A percentile compares a stretch with the other conserved stretches of the same genome.
These are phyloP conservation scores for Cataglyphis hispanica DNA, from an alignment of 1,140 invertebrate genomes.

Conservation along the genomic window DNA sequence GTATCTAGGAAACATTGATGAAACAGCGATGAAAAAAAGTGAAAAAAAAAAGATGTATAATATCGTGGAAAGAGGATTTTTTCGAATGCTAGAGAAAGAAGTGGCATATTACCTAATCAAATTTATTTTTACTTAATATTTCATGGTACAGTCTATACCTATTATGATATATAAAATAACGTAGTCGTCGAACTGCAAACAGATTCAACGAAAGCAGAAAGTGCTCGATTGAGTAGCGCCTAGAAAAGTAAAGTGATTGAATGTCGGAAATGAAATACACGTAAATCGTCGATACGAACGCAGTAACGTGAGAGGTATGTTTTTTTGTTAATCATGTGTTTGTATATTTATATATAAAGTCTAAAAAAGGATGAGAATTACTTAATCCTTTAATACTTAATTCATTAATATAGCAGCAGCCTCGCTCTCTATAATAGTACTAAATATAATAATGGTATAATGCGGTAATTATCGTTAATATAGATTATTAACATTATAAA, in stretches of 20 bases:
- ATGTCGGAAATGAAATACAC: conserved; percentile 20
- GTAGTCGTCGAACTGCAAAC: conserved; percentile 84
- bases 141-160: conserved; percentile 87
- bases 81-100: background rate
- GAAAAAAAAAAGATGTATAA: background rate
- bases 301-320: conserved; percentile 78
- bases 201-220: conserved; percentile 78
- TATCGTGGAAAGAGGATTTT: background rate
- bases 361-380: conserved; percentile 81
- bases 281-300: conserved; percentile 49
- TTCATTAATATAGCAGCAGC: conserved; percentile 83
- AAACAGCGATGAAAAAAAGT: background rate
- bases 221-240: conserved; percentile 77
- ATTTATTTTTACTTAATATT: conserved; percentile 87
- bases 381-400: conserved; percentile 82
- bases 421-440: conserved; percentile 84
- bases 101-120: conserved; percentile 86
- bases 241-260: conserved; percentile 77
- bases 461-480: conserved; percentile 83
- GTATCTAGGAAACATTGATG: background rate
- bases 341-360: conserved; percentile 83
- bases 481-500: conserved; percentile 81
- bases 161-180: conserved; percentile 87
- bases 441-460: conserved; percentile 85
- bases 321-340: conserved; percentile 77